Conservation (phyloP, 1,140 invertebrate species). For the Cyclargus thomasi region DNA sequence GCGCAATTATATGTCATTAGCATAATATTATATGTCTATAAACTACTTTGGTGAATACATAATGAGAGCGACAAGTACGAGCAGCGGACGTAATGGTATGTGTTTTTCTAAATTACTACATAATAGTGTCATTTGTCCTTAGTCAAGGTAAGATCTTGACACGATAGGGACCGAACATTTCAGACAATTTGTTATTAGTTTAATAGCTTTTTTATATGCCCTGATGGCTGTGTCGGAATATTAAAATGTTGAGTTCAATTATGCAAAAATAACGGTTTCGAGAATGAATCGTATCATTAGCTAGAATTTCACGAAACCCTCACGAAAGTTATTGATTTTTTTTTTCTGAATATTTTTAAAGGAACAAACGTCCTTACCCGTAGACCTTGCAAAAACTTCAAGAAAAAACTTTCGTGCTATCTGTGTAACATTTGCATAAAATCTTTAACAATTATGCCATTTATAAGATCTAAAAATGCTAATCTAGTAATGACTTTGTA, state of each 20-base stretch:
- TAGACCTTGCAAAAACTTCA: too few species aligned
- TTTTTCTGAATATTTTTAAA: too few species aligned
- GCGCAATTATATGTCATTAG: too few species aligned
- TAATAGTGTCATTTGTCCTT: background rate
- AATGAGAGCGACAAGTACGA: background rate
- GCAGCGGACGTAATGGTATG: background rate
- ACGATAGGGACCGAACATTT: background rate
- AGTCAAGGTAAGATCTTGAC: slow-evolving; percentile 1
- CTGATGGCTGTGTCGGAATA: background rate
- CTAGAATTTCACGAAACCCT: too few species aligned
- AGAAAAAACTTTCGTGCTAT: too few species aligned
- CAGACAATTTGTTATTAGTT: background rate
- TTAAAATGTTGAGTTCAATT: background rate
- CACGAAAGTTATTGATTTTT: too few species aligned
- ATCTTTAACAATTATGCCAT: too few species aligned
- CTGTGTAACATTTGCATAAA: too few species aligned
- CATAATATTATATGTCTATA: background rate
- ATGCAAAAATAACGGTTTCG: background rate
- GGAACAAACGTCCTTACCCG: too few species aligned
- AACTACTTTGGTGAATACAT: background rate
- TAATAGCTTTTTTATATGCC: background rate
- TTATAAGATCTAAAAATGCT: too few species aligned
- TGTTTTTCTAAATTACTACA: slow-evolving; percentile 11
- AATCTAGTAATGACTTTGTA: too few species aligned
- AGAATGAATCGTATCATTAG: background rate